Conservation (phyloP, 2,113 vertebrate genomes). For the Lathamus discolor region DNA sequence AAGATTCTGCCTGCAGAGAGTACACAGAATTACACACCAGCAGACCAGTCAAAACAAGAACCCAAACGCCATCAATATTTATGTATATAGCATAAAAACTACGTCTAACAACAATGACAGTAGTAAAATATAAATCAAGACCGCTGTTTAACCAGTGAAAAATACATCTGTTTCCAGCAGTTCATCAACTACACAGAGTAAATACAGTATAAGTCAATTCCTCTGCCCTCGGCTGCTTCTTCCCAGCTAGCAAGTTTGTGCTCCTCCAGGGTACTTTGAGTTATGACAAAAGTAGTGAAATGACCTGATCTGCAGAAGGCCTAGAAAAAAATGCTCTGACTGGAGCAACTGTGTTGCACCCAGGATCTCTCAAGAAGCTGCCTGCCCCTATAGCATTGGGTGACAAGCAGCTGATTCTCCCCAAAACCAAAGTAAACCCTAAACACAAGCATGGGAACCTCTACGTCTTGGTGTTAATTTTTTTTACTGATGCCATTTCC, state of each 20-base stretch:
- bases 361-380: background rate
- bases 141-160: background rate
- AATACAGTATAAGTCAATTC: accelerated
- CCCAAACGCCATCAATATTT: background rate
- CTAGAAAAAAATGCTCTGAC: background rate
- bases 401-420: background rate
- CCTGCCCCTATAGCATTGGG: too few relatives aligned
- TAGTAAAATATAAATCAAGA: background rate
- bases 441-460: background rate
- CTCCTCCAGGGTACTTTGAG: too few relatives aligned
- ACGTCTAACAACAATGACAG: background rate
- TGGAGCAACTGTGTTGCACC: background rate
- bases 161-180: background rate
- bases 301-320: background rate
- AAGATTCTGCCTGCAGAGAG: background rate
- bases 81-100: accelerated
- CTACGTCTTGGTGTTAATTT: background rate
- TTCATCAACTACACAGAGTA: background rate
- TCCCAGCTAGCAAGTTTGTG: accelerated
- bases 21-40: accelerated
- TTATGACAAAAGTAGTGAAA: accelerated
- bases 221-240: too few relatives aligned
- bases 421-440: background rate
- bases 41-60: background rate
- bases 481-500: background rate